These are phyloP conservation scores for Nudaria mundana DNA, from an alignment of 2,888 invertebrate species.

Conservation along the genomic window DNA sequence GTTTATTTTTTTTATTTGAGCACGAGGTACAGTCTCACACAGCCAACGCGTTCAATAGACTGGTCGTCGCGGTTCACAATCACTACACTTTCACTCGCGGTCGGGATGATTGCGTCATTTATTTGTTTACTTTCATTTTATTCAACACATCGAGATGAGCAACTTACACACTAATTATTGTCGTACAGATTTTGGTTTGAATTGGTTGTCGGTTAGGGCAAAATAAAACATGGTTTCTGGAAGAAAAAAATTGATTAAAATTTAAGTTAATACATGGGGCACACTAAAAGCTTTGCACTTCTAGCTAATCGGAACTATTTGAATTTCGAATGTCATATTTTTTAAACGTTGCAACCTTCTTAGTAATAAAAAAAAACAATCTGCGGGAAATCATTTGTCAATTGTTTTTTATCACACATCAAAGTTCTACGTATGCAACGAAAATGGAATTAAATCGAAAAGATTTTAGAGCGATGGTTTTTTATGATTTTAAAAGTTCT, in stretches of 20 bases:
- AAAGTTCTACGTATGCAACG: no score
- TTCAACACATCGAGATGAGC: slow-evolving; percentile 25
- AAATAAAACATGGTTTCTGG: slow-evolving; percentile 24
- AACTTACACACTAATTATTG: slow-evolving; percentile 35
- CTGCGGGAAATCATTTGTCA: neutral
- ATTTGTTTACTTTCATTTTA: slow-evolving; percentile 47
- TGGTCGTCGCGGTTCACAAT: slow-evolving; percentile 40
- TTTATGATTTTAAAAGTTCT: no score
- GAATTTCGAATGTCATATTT: no score
- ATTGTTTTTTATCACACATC: no score
- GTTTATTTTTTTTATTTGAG: slow-evolving; percentile 33
- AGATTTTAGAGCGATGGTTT: no score
- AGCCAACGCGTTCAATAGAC: slow-evolving; percentile 44
- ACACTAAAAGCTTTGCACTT: no score
- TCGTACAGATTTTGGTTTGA: slow-evolving; percentile 32
- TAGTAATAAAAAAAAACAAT: no score
- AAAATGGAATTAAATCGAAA: no score
- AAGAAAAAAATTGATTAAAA: neutral
- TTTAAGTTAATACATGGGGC: no score
- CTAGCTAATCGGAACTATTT: no score
- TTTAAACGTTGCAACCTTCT: no score
- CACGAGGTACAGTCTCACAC: slow-evolving; percentile 36
- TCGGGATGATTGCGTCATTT: slow-evolving; percentile 44
- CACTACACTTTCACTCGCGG: slow-evolving; percentile 48
- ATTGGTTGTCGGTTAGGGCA: slow-evolving; percentile 22